Base-by-base conservation (phyloP, 1,140 invertebrate species). In the Ceratina japonica region DNA sequence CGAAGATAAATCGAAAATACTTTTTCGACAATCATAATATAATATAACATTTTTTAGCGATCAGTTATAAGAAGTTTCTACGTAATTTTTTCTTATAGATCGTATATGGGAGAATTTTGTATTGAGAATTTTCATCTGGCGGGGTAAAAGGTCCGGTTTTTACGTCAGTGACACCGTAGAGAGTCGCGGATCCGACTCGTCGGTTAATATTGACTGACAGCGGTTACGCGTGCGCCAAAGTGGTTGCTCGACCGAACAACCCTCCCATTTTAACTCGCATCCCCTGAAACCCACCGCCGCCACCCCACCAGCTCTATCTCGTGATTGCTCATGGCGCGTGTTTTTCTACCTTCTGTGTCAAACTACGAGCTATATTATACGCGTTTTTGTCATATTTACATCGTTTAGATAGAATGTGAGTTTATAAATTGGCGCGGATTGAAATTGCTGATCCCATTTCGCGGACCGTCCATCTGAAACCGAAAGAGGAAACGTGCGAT, bases 181-280 rank as follows among this genome's bases (percentile, higher is more conserved):
- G 87, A 82, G 82, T 83, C 88, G 87, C 86, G 87, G 82, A 86
- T 85, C 89, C 80, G 83, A 88, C 87, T 89, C 80, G 87, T 86
- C 85, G 90, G 87, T 89, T 91, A 91, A 91, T 91, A 91, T 91
- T 87, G 91, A 91, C 90, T 90, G 86, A 89, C 86, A 82, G 85
- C 85, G 86, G 86, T 90, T 90, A 91, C 90, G 90, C 90, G 88
- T 91, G 89, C 90, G 90, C 90, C 88, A 89, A 86, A 87, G 84
- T 88, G 87, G 84, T 75, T 76, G 78, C 84, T 79, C 68, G 80
- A 75, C 83, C 75, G 84, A 85, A 86, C 82, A 87, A 77, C 80
- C 77, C 81, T 84, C 85, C 85, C 79, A 86, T 84, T 86, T 86
- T 84, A 86, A 87, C 85, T 87, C 85, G 81, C 87, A 80, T 84